Evolutionary conservation across 2,888 invertebrate species (phyloP).

Genomic region (Hemicrepidius hirtus): DNA sequence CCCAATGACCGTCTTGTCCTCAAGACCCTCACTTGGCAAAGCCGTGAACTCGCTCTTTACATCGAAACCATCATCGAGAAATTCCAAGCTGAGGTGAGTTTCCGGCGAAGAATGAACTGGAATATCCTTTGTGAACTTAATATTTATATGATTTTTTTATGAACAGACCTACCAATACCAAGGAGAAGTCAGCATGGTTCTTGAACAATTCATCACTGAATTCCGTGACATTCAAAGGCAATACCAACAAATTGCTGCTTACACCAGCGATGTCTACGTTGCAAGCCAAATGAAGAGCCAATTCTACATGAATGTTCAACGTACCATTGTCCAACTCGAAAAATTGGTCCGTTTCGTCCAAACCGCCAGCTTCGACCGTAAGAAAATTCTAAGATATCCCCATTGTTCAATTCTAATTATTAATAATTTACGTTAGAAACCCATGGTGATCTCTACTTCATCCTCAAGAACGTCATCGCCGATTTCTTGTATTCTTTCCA

Average conservation of each 20-base stretch:
- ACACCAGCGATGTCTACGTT: neutral
- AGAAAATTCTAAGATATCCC: no score
- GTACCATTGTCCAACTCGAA: neutral
- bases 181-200: neutral
- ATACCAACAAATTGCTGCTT: neutral
- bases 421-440: neutral
- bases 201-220: conserved; percentile 19
- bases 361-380: neutral
- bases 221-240: neutral
- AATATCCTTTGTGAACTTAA: no score
- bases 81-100: conserved; percentile 28
- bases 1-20: conserved; percentile 8
- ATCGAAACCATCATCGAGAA: conserved; percentile 24
- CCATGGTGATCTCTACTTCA: neutral
- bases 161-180: neutral
- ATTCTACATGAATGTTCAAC: neutral
- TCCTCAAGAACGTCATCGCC: conserved; percentile 22
- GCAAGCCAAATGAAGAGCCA: conserved; percentile 1
- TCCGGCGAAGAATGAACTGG: no score
- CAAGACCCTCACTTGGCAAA: conserved; percentile 26
- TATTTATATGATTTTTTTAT: no score
- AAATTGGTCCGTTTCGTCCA: neutral
- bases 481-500: conserved; percentile 13
- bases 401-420: no score
- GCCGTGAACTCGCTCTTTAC: conserved; percentile 8